phyloP scores from a whole-genome alignment of 2,113 vertebrate genomes.

The Conger conger region DNA sequence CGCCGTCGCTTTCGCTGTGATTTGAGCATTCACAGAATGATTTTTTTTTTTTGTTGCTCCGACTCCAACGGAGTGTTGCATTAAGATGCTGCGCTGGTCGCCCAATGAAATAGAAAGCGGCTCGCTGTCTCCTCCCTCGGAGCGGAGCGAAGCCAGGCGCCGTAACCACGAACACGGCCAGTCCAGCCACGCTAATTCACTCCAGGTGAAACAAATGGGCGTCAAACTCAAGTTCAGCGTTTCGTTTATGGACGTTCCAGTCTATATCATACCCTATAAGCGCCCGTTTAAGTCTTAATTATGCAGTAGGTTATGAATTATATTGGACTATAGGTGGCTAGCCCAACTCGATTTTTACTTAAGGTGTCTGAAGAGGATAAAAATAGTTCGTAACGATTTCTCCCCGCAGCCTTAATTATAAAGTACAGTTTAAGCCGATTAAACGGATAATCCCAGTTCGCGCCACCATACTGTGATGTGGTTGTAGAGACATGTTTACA shows the following conservation, averaged over 20 bases:
- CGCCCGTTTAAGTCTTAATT: neutral
- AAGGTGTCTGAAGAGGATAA: neutral
- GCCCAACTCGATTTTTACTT: conserved; percentile 17
- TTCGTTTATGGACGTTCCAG: neutral
- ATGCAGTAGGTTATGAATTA: neutral
- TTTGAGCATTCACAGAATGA: conserved; percentile 19
- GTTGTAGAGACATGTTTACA: neutral
- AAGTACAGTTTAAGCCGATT: neutral
- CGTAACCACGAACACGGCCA: neutral
- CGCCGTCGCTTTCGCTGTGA: conserved; percentile 24
- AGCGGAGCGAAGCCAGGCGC: conserved; percentile 27
- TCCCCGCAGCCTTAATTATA: neutral
- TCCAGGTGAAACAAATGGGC: conserved; percentile 25
- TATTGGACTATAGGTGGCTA: conserved; percentile 5
- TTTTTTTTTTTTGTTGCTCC: too few relatives aligned
- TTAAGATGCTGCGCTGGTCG: conserved; percentile 41
- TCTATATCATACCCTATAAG: too few relatives aligned
- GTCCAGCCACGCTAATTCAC: neutral
- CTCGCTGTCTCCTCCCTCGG: conserved; percentile 40
- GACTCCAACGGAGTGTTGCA: conserved; percentile 33
- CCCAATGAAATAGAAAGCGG: conserved; percentile 15
- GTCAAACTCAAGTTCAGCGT: neutral
- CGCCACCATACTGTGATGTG: neutral
- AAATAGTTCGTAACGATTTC: neutral
- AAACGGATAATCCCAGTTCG: neutral